Evolutionary conservation across 2,888 invertebrate genomes (phyloP), one percentile per base, ranked within the genome.

Genomic region (Brenthis daphne): DNA sequence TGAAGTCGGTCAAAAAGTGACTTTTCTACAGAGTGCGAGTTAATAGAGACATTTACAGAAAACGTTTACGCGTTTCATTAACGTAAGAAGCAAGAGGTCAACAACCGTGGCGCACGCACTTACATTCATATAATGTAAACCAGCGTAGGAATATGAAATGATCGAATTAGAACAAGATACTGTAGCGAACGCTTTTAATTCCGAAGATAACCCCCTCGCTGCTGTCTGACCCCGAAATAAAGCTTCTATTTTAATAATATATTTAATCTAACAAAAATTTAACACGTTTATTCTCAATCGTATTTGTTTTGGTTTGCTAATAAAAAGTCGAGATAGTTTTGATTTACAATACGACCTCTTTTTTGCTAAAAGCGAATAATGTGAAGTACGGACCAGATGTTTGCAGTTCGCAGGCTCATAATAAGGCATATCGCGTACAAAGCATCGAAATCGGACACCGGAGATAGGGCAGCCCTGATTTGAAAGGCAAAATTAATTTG

Each of bases 381-480:
- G 86, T 83, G 79, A 67, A 82, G 83, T 83, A 79, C 80, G 78
- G 87, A 85, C 87, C 92, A 92, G 91, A 91, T 92, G 77, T 77
- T 78, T 77, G 84, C 86, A 81, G 90, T 90, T 89, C 87, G 84
- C 88, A 82, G 80, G 83, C 85, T 88, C 84, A 92, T 92, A 91
- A 92, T 92, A 91, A 92, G 92, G 85, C 87, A 82, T 90, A 91
- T 92, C 92, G 91, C 82, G 85, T 82, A 91, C 90, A 92, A 92
- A 90, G 89, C 86, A 86, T 87, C 85, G 92, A 88, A 90, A 92
- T 91, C 88, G 85, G 90, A 92, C 91, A 92, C 92, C 90, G 88
- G 86, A 87, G 91, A 90, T 90, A 90, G 90, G 88, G 88, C 87
- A 88, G 83, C 82, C 79, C 85, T 83, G 86, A 85, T 85, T 85